Percentiles rank a stretch among this genome's conserved stretches.
Conservation (phyloP, 2,113 vertebrate species). For the Actenoides hombroni region DNA sequence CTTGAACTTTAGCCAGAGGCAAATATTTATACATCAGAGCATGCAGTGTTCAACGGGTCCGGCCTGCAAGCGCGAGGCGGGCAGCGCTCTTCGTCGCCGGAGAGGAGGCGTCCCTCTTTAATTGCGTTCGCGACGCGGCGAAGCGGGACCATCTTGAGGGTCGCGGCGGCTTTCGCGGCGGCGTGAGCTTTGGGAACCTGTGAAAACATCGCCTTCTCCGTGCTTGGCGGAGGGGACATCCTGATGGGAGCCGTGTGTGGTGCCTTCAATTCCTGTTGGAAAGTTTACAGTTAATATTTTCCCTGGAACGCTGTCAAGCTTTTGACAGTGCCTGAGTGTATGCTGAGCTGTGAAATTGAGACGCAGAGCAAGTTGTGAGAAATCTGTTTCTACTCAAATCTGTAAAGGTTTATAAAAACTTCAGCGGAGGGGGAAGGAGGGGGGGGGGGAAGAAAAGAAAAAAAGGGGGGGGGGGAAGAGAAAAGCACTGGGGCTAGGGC, state of each 20-base stretch:
- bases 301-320: slow-evolving; percentile 88
- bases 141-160: slow-evolving; percentile 48
- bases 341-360: slow-evolving; percentile 82
- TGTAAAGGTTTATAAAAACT: slow-evolving; percentile 79
- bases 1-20: slow-evolving; percentile 88
- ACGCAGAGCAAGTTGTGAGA: slow-evolving; percentile 79
- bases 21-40: slow-evolving; percentile 88
- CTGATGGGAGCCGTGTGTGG: slow-evolving; percentile 62
- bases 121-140: not conserved
- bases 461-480: not conserved
- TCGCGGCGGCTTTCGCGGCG: not conserved
- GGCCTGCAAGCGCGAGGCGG: slow-evolving; percentile 65
- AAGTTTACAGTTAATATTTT: slow-evolving; percentile 89
- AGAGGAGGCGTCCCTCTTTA: slow-evolving; percentile 49
- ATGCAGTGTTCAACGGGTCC: slow-evolving; percentile 79
- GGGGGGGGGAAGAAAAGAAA: not conserved
- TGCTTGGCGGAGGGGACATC: slow-evolving; percentile 20
- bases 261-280: slow-evolving; percentile 78
- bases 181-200: not conserved
- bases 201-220: slow-evolving; percentile 8
- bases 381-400: slow-evolving; percentile 91
- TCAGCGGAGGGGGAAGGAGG: slow-evolving; percentile 33
- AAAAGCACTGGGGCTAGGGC: not conserved
- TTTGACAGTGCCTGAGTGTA: slow-evolving; percentile 83
- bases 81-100: slow-evolving; percentile 13